Conservation (phyloP, 2,797 vertebrate genomes). For the Buceros bicornis region DNA sequence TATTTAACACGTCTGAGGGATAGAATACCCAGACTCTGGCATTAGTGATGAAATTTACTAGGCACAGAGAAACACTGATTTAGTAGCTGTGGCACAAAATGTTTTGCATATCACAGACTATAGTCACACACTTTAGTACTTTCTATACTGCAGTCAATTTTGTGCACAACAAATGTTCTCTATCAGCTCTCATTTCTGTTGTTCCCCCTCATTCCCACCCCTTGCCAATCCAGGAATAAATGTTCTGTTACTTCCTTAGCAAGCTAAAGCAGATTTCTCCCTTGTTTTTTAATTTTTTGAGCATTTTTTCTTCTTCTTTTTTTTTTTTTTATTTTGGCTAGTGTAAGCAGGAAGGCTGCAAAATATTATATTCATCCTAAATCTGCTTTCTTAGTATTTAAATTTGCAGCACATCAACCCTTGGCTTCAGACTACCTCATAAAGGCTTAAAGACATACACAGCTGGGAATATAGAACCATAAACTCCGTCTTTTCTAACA, state of each 20-base stretch:
- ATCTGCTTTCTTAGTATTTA: background rate
- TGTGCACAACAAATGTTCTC: background rate
- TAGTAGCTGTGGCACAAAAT: background rate
- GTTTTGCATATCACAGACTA: rapidly evolving
- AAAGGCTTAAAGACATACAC: background rate
- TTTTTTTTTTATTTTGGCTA: background rate
- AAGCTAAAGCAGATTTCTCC: background rate
- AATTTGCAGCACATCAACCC: background rate
- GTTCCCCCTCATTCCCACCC: background rate
- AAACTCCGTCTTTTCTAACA: slow-evolving; percentile 16
- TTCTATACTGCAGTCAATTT: background rate
- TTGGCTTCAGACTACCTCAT: slow-evolving; percentile 1
- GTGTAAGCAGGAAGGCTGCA: background rate
- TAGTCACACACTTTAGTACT: background rate
- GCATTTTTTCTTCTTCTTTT: no score
- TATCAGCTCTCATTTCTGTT: background rate
- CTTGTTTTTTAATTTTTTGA: background rate
- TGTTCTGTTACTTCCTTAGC: background rate
- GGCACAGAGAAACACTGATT: background rate
- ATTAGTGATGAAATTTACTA: background rate
- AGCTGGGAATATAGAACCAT: background rate
- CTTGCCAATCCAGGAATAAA: background rate
- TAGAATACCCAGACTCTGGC: background rate
- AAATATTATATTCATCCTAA: background rate
- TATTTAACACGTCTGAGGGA: background rate